Conservation (phyloP, 2,113 vertebrate genomes). For the Pimephales promelas region DNA sequence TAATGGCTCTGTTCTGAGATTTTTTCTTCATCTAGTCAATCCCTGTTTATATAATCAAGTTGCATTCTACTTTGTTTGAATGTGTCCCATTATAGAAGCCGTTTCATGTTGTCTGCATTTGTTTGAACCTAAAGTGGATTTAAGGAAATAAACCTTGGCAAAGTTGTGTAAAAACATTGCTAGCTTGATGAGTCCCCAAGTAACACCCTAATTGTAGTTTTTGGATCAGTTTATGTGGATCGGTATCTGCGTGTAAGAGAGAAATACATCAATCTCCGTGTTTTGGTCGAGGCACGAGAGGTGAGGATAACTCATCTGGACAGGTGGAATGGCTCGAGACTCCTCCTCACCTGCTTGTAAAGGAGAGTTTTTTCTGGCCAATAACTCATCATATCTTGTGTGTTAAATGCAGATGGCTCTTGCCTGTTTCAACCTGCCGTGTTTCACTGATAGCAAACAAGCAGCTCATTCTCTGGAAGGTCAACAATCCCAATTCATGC, state of each 20-base stretch:
- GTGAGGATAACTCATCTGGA: constrained; percentile 42
- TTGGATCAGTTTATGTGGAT: constrained; percentile 12
- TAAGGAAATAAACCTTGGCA: neutral
- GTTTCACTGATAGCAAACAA: constrained; percentile 32
- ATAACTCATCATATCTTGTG: constrained; percentile 48
- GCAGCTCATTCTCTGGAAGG: constrained; percentile 5
- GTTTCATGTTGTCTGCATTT: neutral
- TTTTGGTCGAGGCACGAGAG: constrained; percentile 4
- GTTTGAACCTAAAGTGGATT: neutral
- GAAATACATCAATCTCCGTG: constrained; percentile 23
- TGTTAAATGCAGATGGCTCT: constrained; percentile 48
- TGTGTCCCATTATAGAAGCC: neutral
- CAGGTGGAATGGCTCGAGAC: constrained; percentile 17
- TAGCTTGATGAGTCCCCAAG: neutral
- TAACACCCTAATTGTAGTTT: neutral
- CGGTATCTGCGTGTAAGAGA: constrained; percentile 21
- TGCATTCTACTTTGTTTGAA: neutral
- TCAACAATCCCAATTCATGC: constrained; percentile 15
- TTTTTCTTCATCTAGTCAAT: neutral
- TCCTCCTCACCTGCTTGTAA: constrained; percentile 44
- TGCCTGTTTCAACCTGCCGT: constrained; percentile 67
- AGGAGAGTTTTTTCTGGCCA: constrained; percentile 39
- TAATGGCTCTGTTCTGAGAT: neutral
- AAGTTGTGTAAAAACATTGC: neutral
- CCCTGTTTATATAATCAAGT: neutral